Percentiles rank a stretch among this genome's conserved stretches.
phyloP scores from a whole-genome alignment of 2,888 invertebrate genomes.

The Gastracanthus pulcherrimus region DNA sequence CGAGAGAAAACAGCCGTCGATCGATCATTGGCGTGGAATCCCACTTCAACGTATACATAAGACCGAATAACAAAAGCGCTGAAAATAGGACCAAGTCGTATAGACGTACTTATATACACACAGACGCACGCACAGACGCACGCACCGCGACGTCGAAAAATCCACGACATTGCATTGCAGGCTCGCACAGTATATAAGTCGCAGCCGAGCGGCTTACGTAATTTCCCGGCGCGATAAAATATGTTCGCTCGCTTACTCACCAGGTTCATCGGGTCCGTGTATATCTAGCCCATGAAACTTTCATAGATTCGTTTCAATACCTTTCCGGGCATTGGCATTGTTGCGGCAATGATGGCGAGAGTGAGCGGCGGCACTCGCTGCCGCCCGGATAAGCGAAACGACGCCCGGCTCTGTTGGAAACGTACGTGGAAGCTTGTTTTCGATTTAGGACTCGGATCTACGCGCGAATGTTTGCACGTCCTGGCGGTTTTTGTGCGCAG shows the following conservation, averaged over 20 bases:
- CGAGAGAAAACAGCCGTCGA: background rate
- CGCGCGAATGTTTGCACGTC: slow-evolving; percentile 51
- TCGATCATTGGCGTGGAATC: slow-evolving; percentile 32
- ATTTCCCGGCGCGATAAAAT: background rate
- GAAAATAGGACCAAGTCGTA: too few relatives aligned
- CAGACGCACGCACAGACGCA: background rate
- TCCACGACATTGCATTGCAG: background rate
- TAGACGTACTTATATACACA: too few relatives aligned
- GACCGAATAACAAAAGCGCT: background rate
- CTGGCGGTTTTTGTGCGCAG: background rate
- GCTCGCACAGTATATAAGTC: too few relatives aligned
- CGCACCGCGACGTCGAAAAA: background rate
- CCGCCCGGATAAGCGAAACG: slow-evolving; percentile 1
- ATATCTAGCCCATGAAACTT: slow-evolving; percentile 48
- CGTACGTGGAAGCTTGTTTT: background rate
- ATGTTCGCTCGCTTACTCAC: background rate
- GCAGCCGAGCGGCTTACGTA: too few relatives aligned
- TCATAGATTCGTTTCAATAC: slow-evolving; percentile 56
- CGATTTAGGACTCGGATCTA: slow-evolving; percentile 28
- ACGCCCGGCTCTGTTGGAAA: background rate
- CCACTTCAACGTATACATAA: background rate
- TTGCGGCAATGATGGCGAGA: slow-evolving; percentile 17
- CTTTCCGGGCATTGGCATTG: slow-evolving; percentile 49
- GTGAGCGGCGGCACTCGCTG: slow-evolving; percentile 9
- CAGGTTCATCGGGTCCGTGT: slow-evolving; percentile 11